Conservation (phyloP, 2,113 vertebrate genomes). For the Ondatra zibethicus region DNA sequence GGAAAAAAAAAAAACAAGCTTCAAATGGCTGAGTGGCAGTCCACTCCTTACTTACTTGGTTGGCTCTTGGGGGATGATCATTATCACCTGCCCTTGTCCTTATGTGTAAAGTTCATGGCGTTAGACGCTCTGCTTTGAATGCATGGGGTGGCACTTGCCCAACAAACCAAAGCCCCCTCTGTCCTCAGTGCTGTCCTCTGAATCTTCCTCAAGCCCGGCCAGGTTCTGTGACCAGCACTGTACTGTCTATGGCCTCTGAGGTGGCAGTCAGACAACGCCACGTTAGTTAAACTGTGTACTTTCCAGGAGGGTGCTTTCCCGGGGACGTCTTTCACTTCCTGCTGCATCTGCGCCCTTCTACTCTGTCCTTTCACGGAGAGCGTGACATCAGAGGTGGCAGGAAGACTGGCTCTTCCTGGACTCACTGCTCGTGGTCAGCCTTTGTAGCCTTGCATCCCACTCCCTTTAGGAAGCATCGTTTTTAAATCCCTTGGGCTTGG, state of each 20-base stretch:
- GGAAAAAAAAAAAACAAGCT: not conserved
- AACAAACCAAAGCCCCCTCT: not conserved
- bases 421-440: too few species aligned
- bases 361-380: not conserved
- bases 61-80: not conserved
- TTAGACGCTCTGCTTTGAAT: not conserved
- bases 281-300: constrained; percentile 70
- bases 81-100: not conserved
- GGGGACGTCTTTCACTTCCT: constrained; percentile 44
- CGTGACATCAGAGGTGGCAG: not conserved
- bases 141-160: not conserved
- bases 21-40: not conserved
- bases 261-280: constrained; percentile 60
- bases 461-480: not conserved
- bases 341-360: not conserved
- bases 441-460: too few species aligned
- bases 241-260: constrained; percentile 81
- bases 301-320: constrained; percentile 78
- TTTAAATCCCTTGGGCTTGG: not conserved
- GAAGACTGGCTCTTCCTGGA: not conserved
- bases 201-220: not conserved
- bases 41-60: not conserved
- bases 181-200: not conserved
- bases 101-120: not conserved
- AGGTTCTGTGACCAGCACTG: constrained; percentile 46